Conservation (phyloP, 2,888 invertebrate species). For the Lathronympha strigana region DNA sequence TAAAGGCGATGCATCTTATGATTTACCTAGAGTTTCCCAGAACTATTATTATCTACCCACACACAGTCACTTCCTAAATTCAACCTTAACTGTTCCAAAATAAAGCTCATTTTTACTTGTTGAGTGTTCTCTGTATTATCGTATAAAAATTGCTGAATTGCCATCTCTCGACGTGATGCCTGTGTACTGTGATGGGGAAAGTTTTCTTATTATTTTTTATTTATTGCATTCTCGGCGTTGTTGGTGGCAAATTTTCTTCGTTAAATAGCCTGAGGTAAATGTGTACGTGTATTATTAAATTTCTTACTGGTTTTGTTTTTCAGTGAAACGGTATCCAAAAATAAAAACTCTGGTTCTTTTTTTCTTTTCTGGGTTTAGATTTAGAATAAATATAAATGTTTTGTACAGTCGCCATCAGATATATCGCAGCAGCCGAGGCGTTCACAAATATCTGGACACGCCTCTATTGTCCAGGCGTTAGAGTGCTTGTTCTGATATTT, state of each 20-base stretch:
- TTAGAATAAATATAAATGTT: no score
- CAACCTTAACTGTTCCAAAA: constrained; percentile 46
- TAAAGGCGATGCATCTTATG: constrained; percentile 66
- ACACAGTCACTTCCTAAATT: constrained; percentile 44
- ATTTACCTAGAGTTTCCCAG: constrained; percentile 61
- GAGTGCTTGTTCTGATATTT: no score
- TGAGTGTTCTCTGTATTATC: constrained; percentile 42
- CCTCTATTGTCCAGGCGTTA: no score
- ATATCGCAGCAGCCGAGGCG: no score
- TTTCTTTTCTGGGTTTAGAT: no score
- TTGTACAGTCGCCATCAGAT: no score
- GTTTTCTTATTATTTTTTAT: constrained; percentile 82
- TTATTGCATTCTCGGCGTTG: constrained; percentile 74
- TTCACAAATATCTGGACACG: no score
- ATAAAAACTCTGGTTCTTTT: no score
- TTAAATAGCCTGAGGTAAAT: constrained; percentile 52
- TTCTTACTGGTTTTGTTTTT: background rate
- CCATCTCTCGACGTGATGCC: constrained; percentile 64
- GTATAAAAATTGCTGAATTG: constrained; percentile 64
- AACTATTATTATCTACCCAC: constrained; percentile 47
- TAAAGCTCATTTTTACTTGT: constrained; percentile 54
- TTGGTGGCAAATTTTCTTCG: constrained; percentile 55
- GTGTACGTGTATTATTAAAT: constrained; percentile 34
- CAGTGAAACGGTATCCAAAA: no score
- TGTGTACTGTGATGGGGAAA: constrained; percentile 75